A percentile compares a stretch with the other conserved stretches of the same genome.
phyloP scores from a whole-genome alignment of 2,797 vertebrate species.

The Margarornis squamiger region DNA sequence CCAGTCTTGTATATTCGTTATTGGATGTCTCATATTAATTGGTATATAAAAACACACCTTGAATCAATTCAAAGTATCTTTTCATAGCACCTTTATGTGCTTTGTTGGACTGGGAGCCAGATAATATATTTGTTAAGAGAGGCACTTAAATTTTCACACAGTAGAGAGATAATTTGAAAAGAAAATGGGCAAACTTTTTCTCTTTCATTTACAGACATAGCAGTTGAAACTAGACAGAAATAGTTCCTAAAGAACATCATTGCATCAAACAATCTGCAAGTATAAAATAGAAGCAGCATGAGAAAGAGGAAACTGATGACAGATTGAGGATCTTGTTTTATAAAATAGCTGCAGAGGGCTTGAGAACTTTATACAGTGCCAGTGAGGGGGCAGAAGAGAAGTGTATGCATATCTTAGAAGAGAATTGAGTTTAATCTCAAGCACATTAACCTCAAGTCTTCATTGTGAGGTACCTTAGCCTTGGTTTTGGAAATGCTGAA shows the following conservation, averaged over 20 bases:
- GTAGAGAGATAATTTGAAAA: not conserved
- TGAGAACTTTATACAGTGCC: not conserved
- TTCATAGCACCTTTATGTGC: not conserved
- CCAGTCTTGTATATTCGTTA: not conserved
- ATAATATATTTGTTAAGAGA: not conserved
- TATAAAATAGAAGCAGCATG: not conserved
- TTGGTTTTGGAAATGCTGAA: not conserved
- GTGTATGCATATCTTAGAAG: not conserved
- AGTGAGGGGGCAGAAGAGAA: not conserved
- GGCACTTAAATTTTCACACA: not conserved
- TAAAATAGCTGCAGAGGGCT: not conserved
- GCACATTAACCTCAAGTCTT: not conserved
- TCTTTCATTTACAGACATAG: not conserved
- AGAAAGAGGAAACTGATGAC: not conserved
- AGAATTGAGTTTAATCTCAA: not conserved
- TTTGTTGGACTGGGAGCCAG: not conserved
- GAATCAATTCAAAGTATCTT: not conserved
- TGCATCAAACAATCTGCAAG: not conserved
- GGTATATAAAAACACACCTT: not conserved
- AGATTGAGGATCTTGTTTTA: not conserved
- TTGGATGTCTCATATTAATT: not conserved
- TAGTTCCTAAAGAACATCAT: not conserved
- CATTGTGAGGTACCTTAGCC: not conserved
- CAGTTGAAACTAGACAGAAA: not conserved
- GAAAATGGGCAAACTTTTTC: not conserved